Percentiles rank a stretch among this genome's conserved stretches.
These are phyloP conservation scores for Lytechinus variegatus DNA, from an alignment of 35 echinoderm and acorn worm genomes.

Conservation along the genomic window DNA sequence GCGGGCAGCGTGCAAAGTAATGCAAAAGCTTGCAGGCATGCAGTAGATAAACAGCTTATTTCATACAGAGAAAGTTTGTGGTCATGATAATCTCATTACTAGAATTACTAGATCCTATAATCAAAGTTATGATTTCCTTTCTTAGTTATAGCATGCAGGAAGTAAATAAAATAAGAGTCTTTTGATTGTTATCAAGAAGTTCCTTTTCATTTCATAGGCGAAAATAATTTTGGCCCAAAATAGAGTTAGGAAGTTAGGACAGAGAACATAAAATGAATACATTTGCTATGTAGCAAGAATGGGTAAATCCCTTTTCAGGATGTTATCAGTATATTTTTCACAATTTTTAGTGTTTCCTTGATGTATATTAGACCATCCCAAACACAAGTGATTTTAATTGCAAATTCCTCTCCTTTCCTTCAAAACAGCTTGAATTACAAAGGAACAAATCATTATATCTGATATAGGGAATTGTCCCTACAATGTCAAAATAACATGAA, in stretches of 20 bases:
- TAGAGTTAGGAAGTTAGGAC: not conserved
- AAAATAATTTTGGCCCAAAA: not conserved
- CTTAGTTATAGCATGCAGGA: not conserved
- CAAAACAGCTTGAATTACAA: conserved; percentile 18
- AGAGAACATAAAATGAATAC: not conserved
- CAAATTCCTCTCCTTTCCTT: conserved; percentile 6
- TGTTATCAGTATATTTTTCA: not conserved
- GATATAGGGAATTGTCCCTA: not conserved
- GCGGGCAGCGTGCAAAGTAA: not conserved
- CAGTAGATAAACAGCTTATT: not conserved
- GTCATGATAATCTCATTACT: not conserved
- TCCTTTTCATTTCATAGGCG: not conserved
- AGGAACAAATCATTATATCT: not conserved
- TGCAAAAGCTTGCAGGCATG: not conserved
- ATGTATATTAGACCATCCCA: not conserved
- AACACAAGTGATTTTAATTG: not conserved
- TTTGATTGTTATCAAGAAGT: conserved; percentile 8
- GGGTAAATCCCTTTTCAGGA: not conserved
- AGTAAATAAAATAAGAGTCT: not conserved
- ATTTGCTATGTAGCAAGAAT: not conserved
- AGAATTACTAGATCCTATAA: not conserved
- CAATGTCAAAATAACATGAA: not conserved
- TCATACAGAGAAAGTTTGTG: not conserved
- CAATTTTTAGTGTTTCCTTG: not conserved
- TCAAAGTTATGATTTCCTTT: not conserved